Base-by-base conservation (phyloP, 1,140 invertebrate species). In the Trichonephila clavipes region DNA sequence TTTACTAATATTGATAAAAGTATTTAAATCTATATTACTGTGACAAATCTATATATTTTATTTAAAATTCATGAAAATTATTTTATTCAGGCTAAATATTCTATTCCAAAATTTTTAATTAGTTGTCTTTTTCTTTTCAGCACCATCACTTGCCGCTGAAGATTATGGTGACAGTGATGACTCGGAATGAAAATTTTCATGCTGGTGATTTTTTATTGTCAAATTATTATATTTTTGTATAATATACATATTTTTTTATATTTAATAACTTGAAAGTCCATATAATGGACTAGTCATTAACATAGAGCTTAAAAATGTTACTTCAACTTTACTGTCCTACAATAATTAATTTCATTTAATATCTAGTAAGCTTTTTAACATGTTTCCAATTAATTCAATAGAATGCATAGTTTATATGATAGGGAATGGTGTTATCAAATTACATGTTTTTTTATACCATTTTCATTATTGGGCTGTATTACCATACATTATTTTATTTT, bases 151-250 rank as follows among this genome's bases (percentile, higher is more conserved):
- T 59, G 24, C n/a, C 61, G 88, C 62, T 83, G 93, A 94, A 59
- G 93, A 94, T 28, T 94, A 94, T 89, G 93, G 87, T 21, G 88
- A 89, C 34, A 85, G 77, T 86, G 93, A 94, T 59, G 93, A 94
- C 85, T 94, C 93, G 10, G 93, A 94, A 72, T 94, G 62, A 93
- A 40, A 14, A 88, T 4, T n/a, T n/a, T 66, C 14, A 18, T 51
- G 16, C 10, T 12, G 7, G 44, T 66, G 51, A 69, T 85, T 62
- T 88, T 88, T 87, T 51, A 28, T 51, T 51, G n/a, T 21, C 59
- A n/a, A n/a, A 51, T 85, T 85, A 24, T 85, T 19, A 51, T 58
- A 58, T 51, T 51, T 83, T 21, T 87, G 19, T 34, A 64, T 59
- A 90, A 90, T 82, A 62, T 90, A 34, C 69, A 69, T 51, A 58